Percentiles rank a stretch among this genome's conserved stretches.
These are phyloP conservation scores for Potorous gilbertii DNA, from an alignment of 2,797 vertebrate species.

Conservation along the genomic window DNA sequence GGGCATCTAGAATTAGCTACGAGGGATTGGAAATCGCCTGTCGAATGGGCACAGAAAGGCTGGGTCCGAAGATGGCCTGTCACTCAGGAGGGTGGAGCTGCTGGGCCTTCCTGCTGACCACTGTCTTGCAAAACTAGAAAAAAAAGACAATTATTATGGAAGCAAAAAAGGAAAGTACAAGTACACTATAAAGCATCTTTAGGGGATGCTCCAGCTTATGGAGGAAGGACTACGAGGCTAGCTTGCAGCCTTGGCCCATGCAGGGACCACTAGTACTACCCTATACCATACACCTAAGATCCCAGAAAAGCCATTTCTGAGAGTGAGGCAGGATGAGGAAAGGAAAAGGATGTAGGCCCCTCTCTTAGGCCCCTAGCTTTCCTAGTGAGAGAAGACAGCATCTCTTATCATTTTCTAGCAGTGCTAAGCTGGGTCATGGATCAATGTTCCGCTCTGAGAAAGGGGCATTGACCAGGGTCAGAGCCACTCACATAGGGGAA, in stretches of 20 bases:
- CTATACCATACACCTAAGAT: background rate
- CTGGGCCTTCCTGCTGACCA: slow-evolving; percentile 86
- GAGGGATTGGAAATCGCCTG: slow-evolving; percentile 85
- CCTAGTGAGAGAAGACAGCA: background rate
- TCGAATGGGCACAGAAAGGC: slow-evolving; percentile 85
- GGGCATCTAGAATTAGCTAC: slow-evolving; percentile 89
- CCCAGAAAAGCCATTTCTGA: slow-evolving; percentile 26
- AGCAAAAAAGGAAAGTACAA: slow-evolving; percentile 59
- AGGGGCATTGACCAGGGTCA: background rate
- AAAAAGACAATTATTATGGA: slow-evolving; percentile 77
- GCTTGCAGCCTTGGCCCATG: background rate
- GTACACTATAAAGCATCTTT: slow-evolving; percentile 52
- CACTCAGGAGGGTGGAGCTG: slow-evolving; percentile 85
- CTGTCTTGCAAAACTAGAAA: slow-evolving; percentile 84
- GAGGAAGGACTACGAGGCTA: background rate
- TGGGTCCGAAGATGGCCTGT: slow-evolving; percentile 86
- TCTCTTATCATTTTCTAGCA: slow-evolving; percentile 19
- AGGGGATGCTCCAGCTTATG: slow-evolving; percentile 70
- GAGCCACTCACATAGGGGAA: background rate
- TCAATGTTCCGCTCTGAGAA: background rate
- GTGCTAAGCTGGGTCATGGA: background rate
- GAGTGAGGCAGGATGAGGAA: background rate
- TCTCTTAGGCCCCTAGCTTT: background rate
- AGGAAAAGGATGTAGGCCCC: background rate
- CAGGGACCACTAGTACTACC: background rate